Percentiles rank a stretch among this genome's conserved stretches.
Conservation (phyloP, 2,888 invertebrate species). For the Melitaea athalia region DNA sequence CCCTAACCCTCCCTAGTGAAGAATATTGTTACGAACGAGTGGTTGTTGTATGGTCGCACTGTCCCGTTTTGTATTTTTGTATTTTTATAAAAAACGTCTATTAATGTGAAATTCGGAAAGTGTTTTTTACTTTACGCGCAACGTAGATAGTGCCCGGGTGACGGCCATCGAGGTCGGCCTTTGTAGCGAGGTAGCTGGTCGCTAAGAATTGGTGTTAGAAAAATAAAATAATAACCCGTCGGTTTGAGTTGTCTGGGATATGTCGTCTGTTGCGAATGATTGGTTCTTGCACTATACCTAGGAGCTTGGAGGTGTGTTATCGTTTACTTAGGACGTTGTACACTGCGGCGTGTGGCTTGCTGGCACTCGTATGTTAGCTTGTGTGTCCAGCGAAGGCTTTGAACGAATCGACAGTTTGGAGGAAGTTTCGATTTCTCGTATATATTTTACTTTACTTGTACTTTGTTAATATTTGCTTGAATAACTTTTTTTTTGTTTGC, state of each 20-base stretch:
- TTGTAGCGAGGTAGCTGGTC: conserved; percentile 16
- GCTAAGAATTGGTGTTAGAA: conserved; percentile 66
- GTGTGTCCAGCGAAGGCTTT: conserved; percentile 23
- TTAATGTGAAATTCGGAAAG: conserved; percentile 76
- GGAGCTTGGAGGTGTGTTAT: conserved; percentile 31
- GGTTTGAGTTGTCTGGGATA: conserved; percentile 73
- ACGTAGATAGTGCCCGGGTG: conserved; percentile 51
- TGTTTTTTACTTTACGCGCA: conserved; percentile 76
- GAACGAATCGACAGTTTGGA: conserved; percentile 45
- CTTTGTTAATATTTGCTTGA: conserved; percentile 38
- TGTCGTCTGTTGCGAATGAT: conserved; percentile 70
- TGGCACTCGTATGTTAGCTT: background rate
- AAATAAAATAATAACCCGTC: conserved; percentile 43
- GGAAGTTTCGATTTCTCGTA: conserved; percentile 53
- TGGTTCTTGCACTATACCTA: conserved; percentile 39
- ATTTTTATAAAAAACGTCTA: conserved; percentile 78
- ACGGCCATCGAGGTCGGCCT: background rate
- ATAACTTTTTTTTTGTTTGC: conserved; percentile 15
- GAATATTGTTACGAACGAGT: conserved; percentile 62
- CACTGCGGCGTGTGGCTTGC: conserved; percentile 2
- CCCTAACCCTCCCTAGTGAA: conserved; percentile 66
- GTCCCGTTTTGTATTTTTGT: conserved; percentile 83
- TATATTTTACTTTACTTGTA: conserved; percentile 43
- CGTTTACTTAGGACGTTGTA: conserved; percentile 27
- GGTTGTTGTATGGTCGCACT: conserved; percentile 72